phyloP scores from a whole-genome alignment of 2,113 vertebrate genomes.

The Chloropsis hardwickii region DNA sequence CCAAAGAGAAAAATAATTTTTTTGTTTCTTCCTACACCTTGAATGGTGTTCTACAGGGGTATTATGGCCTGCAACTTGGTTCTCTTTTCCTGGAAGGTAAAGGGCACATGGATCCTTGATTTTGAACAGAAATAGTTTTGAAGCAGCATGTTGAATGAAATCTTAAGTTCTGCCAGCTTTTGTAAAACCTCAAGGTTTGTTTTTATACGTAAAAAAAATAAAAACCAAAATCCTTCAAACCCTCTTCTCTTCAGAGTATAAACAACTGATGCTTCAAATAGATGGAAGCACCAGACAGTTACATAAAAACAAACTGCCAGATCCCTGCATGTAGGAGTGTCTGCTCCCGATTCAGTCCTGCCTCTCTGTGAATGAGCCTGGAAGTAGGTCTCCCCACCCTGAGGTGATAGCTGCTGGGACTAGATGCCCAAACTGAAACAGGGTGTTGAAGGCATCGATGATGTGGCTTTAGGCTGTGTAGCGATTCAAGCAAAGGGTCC shows the following conservation, averaged over 20 bases:
- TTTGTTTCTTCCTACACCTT: background rate
- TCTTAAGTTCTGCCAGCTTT: background rate
- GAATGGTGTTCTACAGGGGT: background rate
- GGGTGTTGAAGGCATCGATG: background rate
- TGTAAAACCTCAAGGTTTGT: background rate
- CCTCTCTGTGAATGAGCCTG: background rate
- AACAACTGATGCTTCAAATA: slow-evolving; percentile 14
- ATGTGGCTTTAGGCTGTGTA: background rate
- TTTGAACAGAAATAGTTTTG: background rate
- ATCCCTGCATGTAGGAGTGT: slow-evolving; percentile 11
- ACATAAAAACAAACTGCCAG: slow-evolving; percentile 30
- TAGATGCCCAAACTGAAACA: background rate
- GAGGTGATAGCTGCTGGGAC: background rate
- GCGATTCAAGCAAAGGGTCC: background rate
- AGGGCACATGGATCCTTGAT: background rate
- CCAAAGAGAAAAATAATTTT: background rate
- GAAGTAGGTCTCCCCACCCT: background rate
- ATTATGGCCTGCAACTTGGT: background rate
- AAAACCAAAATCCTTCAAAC: background rate
- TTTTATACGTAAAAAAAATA: background rate
- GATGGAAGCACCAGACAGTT: slow-evolving; percentile 31
- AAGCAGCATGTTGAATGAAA: background rate
- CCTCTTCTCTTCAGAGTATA: background rate
- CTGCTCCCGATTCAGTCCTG: background rate
- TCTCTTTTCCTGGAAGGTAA: background rate